Percentiles rank a stretch among this genome's conserved stretches.
Conservation (phyloP, 2,113 vertebrate species). For the Ophiodon elongatus region DNA sequence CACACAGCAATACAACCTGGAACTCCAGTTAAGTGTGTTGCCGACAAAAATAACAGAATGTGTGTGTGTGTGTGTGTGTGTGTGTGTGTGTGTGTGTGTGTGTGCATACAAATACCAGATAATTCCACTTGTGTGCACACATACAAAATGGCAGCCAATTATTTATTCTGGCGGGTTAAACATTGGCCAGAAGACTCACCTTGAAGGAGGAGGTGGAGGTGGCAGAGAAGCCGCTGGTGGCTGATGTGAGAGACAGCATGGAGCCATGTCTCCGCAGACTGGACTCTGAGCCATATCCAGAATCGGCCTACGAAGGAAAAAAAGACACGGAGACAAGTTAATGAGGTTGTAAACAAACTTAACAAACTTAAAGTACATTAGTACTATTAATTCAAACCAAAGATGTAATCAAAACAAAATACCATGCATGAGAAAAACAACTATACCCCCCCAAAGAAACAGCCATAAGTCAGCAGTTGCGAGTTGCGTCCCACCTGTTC, state of each 20-base stretch:
- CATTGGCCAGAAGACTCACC: slow-evolving; percentile 78
- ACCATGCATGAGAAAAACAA: neutral
- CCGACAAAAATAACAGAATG: neutral
- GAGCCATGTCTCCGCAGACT: slow-evolving; percentile 95
- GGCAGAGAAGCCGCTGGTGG: slow-evolving; percentile 95
- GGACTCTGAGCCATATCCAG: slow-evolving; percentile 96
- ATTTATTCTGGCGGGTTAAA: neutral
- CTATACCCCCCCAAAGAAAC: neutral
- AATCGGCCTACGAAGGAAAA: slow-evolving; percentile 87
- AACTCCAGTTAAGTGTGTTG: neutral
- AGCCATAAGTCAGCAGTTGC: neutral
- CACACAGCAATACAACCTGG: neutral
- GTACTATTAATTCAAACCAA: neutral
- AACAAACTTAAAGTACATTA: neutral
- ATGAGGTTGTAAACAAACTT: neutral
- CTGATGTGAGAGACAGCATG: slow-evolving; percentile 96
- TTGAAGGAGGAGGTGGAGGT: slow-evolving; percentile 98
- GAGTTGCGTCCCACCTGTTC: neutral
- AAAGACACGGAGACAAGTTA: neutral
- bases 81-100: neutral
- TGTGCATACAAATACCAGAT: neutral
- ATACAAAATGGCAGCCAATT: neutral
- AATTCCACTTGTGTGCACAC: neutral
- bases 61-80: neutral
- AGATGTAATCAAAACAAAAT: neutral